These are phyloP conservation scores for Dasypus novemcinctus DNA, from an alignment of 2,113 vertebrate species.

Conservation along the genomic window DNA sequence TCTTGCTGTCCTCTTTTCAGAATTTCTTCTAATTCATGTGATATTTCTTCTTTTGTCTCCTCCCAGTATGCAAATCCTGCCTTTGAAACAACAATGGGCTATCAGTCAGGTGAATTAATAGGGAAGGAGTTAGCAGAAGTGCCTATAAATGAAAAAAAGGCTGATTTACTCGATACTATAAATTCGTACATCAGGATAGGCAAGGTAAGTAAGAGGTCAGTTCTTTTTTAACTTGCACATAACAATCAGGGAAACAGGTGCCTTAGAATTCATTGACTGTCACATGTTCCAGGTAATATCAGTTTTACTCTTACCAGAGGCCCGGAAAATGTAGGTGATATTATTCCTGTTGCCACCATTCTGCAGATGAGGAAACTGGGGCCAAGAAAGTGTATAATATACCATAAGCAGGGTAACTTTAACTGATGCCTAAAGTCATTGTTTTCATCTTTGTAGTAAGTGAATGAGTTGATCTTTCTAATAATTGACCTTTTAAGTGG, in stretches of 20 bases:
- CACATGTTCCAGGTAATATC: fast-evolving
- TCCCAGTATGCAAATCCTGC: constrained; percentile 97
- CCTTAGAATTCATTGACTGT: no score
- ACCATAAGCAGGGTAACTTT: background rate
- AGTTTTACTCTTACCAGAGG: background rate
- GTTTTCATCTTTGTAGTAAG: background rate
- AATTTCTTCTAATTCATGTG: constrained; percentile 30
- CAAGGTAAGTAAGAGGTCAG: constrained; percentile 88
- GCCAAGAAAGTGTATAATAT: background rate
- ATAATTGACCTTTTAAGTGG: background rate
- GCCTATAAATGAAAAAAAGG: constrained; percentile 97
- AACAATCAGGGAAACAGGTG: background rate
- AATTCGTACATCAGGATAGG: constrained; percentile 96
- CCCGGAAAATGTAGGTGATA: fast-evolving
- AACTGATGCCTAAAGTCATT: background rate
- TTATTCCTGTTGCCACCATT: background rate
- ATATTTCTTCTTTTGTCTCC: constrained; percentile 62
- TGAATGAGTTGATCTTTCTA: background rate
- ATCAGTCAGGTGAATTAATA: constrained; percentile 94
- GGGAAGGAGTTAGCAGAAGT: constrained; percentile 96
- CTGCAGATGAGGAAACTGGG: background rate
- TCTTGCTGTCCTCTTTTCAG: background rate
- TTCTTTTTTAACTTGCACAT: background rate
- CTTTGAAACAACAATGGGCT: constrained; percentile 96
- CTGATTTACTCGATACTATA: constrained; percentile 95